Conservation (phyloP, 2,797 vertebrate species). For the Vultur gryphus region DNA sequence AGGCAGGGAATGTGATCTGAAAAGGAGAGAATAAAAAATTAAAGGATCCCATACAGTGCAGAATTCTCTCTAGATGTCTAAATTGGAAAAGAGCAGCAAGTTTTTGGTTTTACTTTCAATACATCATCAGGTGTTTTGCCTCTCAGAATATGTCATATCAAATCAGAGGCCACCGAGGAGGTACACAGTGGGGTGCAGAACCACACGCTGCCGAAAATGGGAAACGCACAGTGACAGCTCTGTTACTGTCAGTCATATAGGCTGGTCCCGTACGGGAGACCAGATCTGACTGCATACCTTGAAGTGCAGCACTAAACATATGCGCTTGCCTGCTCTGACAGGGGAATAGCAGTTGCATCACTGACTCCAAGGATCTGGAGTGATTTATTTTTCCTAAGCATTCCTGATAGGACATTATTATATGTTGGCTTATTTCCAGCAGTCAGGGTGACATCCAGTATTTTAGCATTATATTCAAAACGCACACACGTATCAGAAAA, state of each 20-base stretch:
- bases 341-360: constrained; percentile 38
- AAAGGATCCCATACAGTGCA: background rate
- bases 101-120: constrained; percentile 34
- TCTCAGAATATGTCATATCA: constrained; percentile 36
- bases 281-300: constrained; percentile 38
- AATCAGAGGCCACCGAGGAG: constrained; percentile 10
- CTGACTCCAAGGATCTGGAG: constrained; percentile 37
- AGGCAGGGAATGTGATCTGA: constrained; percentile 32
- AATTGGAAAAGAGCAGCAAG: constrained; percentile 41
- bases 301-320: constrained; percentile 56
- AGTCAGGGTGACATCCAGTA: constrained; percentile 40
- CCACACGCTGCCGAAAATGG: background rate
- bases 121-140: constrained; percentile 40
- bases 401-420: constrained; percentile 61
- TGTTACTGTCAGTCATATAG: background rate
- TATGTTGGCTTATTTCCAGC: constrained; percentile 47
- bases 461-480: constrained; percentile 58
- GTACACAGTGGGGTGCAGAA: background rate
- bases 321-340: constrained; percentile 52
- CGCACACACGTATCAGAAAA: constrained; percentile 5
- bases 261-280: background rate
- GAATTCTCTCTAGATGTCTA: background rate
- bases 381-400: constrained; percentile 61
- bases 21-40: constrained; percentile 57
- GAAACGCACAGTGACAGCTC: constrained; percentile 1